Base-by-base conservation (phyloP, 2,113 vertebrate species). In the Hemiscyllium ocellatum region DNA sequence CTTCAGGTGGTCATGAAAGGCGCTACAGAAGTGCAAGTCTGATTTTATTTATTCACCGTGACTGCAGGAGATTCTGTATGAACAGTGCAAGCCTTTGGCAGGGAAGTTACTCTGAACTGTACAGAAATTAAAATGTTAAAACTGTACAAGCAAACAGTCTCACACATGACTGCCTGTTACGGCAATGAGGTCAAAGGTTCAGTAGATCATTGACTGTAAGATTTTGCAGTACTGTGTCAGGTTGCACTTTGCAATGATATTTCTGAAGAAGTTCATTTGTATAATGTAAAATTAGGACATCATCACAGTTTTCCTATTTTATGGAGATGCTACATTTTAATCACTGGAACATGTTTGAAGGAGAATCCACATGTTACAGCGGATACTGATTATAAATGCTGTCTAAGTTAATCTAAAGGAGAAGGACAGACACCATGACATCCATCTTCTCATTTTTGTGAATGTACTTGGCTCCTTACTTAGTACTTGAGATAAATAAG, bases 101-200 rank as follows among this genome's bases (percentile, higher is more conserved):
- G 61, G 61, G 89, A 66, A 66, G 61, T 68, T 65, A 93, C 22
- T 37, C 89, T 93, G 61, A 66, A 93, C 33, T 93, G 61, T 93
- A 93, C 65, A 37, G 56, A 93, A 93, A 37, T 68, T 93, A 66
- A 93, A 93, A 37, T 19, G n/a, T 37, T 37, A 95, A 95, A 72
- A 95, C 47, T 95, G 68, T 72, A 76, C 94, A 90, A 52, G 47
- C 87, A 65, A 90, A 90, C 29, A 52, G 4, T 76, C 68, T 76
- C 42, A 42, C 69, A 52, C 69, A 72, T 4, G 42, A 95, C 13
- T 72, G 68, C 66, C 61, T 37, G 61, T 37, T 37, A 93, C 33
- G n/a, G 17, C 7, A 61, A 93, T 10, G 17, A 33, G 61, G 29
- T 68, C 26, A 26, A 70, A 95, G 47, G 68, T 2, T 50, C 94